Conservation (phyloP, 2,113 vertebrate genomes). For the Telmatochromis sp. region DNA sequence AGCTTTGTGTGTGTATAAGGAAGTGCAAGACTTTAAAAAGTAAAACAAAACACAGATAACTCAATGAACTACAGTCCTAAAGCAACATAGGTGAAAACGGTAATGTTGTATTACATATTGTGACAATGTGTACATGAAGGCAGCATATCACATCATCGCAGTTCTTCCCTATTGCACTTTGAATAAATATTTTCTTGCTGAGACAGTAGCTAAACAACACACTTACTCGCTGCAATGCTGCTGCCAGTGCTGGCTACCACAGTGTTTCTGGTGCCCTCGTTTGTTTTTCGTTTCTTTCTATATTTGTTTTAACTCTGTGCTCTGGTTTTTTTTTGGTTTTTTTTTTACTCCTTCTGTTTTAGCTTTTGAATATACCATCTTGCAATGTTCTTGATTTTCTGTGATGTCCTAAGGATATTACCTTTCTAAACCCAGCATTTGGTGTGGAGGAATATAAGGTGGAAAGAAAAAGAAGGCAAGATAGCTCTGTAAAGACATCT, state of each 20-base stretch:
- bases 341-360: background rate
- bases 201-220: background rate
- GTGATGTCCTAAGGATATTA: background rate
- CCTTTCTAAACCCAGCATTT: background rate
- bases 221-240: background rate
- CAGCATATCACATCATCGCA: background rate
- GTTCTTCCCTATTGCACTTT: background rate
- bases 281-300: background rate
- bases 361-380: background rate
- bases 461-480: background rate
- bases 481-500: background rate
- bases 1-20: background rate
- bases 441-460: background rate
- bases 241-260: background rate
- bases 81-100: background rate
- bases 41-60: background rate
- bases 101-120: background rate
- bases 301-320: background rate
- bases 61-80: background rate
- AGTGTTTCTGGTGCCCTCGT: background rate
- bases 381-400: background rate
- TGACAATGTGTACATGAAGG: background rate
- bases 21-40: background rate
- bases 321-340: background rate
- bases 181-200: background rate